Evolutionary conservation across 2,888 invertebrate species (phyloP).

Genomic region (Ophioninae sp.): DNA sequence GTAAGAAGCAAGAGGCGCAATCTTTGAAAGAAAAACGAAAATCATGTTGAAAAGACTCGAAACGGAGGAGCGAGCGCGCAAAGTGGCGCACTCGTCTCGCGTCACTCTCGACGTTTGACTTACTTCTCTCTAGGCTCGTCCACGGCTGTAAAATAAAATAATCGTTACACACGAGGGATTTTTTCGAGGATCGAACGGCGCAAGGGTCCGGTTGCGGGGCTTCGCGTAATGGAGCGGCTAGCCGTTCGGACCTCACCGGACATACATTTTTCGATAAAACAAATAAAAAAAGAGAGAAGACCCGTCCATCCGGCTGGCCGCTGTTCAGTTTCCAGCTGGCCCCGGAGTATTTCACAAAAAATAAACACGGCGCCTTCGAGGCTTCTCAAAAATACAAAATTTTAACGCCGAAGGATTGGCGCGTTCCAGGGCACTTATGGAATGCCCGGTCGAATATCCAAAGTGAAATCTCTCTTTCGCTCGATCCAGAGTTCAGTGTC

Average conservation of each 20-base stretch:
- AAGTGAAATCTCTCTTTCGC: too few relatives aligned
- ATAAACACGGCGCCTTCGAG: too few relatives aligned
- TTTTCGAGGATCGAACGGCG: not conserved
- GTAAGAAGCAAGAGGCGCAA: not conserved
- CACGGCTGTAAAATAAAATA: conserved; percentile 89
- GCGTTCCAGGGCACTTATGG: too few relatives aligned
- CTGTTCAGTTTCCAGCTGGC: conserved; percentile 23
- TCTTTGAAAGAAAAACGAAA: not conserved
- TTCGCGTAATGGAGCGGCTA: not conserved
- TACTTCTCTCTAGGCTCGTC: conserved; percentile 98
- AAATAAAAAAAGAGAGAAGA: conserved; percentile 4
- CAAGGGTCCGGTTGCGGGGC: not conserved
- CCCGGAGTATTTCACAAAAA: conserved; percentile 11
- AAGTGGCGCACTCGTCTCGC: conserved; percentile 56
- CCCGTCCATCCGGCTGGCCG: too few relatives aligned
- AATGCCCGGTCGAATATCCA: too few relatives aligned
- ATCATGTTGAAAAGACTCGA: not conserved
- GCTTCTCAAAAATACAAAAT: too few relatives aligned
- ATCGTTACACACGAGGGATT: conserved; percentile 56
- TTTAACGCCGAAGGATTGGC: too few relatives aligned
- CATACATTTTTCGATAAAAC: not conserved
- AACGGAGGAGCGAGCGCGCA: conserved; percentile 25
- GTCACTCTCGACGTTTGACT: conserved; percentile 82
- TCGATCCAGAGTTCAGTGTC: too few relatives aligned
- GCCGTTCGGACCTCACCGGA: conserved; percentile 23